phyloP scores from a whole-genome alignment of 2,113 vertebrate species.

The Ceyx margarethae region DNA sequence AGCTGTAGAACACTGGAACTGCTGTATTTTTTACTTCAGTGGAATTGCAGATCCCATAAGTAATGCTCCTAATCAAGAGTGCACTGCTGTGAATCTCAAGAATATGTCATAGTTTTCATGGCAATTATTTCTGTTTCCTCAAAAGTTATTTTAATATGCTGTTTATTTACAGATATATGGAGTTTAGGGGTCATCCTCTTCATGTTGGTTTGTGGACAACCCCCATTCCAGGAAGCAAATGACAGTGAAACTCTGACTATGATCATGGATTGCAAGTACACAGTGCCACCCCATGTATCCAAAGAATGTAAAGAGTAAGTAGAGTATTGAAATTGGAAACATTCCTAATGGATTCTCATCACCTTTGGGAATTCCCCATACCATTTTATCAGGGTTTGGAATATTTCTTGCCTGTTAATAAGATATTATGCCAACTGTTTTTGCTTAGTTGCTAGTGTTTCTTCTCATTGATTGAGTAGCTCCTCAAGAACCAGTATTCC shows the following conservation, averaged over 20 bases:
- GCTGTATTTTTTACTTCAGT: background rate
- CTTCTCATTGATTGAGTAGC: background rate
- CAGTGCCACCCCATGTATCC: conserved; percentile 90
- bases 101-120: background rate
- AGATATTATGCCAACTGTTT: background rate
- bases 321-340: background rate
- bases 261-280: conserved; percentile 99
- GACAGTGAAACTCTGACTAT: conserved; percentile 98
- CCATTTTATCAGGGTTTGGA: background rate
- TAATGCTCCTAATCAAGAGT: background rate
- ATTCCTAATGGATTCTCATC: background rate
- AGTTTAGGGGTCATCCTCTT: conserved; percentile 97
- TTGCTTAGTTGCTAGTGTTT: background rate
- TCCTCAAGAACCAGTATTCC: background rate
- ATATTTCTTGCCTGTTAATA: background rate
- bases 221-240: conserved; percentile 97
- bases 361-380: background rate
- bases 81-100: background rate
- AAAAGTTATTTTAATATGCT: background rate
- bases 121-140: background rate
- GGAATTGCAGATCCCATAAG: background rate
- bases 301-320: conserved; percentile 95
- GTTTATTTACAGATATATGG: conserved; percentile 88
- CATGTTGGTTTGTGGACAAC: conserved; percentile 97
- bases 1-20: background rate